phyloP scores from a whole-genome alignment of 2,113 vertebrate species.

The Nothoprocta perdicaria region DNA sequence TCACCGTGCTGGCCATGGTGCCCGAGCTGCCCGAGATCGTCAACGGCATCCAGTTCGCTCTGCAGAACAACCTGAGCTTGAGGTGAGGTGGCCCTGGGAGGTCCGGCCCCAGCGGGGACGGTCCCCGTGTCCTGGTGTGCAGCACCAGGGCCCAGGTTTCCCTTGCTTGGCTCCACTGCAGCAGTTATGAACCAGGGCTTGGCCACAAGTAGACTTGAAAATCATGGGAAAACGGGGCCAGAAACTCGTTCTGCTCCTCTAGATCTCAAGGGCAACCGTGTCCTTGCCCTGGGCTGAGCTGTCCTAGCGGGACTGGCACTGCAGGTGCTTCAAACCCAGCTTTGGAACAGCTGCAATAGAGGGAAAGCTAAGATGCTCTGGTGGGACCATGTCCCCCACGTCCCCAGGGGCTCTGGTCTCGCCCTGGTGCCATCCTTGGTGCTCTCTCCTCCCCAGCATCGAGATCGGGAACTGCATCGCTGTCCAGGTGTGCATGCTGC shows the following conservation, averaged over 20 bases:
- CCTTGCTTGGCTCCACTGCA: too few species aligned
- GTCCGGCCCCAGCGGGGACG: rapidly evolving
- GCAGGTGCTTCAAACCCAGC: too few species aligned
- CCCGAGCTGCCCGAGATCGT: conserved; percentile 90
- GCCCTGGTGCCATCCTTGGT: background rate
- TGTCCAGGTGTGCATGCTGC: conserved; percentile 92
- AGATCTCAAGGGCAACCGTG: rapidly evolving
- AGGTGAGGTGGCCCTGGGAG: conserved; percentile 69
- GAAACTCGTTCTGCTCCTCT: background rate
- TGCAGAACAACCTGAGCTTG: conserved; percentile 91
- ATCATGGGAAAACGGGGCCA: background rate
- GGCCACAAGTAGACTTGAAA: background rate
- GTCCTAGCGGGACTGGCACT: too few species aligned
- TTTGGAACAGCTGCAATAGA: too few species aligned
- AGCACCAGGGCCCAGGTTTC: too few species aligned
- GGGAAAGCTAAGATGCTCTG: too few species aligned
- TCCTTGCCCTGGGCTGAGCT: background rate
- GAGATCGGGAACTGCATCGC: conserved; percentile 91
- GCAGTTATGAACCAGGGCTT: too few species aligned
- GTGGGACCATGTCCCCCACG: too few species aligned
- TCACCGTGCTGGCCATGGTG: conserved; percentile 88
- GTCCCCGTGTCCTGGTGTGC: background rate
- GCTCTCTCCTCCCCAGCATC: conserved; percentile 74
- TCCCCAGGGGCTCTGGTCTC: too few species aligned
- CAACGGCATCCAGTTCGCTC: conserved; percentile 90